phyloP scores from a whole-genome alignment of 2,113 vertebrate species.

The Nycticorax nycticorax region DNA sequence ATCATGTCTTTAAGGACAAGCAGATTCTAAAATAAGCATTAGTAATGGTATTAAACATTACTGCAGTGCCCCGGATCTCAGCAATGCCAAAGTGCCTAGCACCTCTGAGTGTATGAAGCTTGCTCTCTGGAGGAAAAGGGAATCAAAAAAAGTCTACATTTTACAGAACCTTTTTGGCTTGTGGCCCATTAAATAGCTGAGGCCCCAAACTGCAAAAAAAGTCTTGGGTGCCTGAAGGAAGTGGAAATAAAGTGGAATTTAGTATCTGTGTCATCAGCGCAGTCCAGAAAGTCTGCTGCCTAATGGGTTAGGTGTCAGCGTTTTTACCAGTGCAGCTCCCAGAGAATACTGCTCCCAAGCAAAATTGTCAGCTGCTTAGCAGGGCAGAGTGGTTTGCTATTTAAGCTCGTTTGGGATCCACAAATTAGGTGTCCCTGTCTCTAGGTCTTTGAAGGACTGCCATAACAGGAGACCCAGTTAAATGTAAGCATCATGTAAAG shows the following conservation, averaged over 20 bases:
- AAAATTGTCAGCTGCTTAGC: neutral
- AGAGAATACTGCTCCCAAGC: neutral
- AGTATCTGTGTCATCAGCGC: slow-evolving; percentile 1
- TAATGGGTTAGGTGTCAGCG: neutral
- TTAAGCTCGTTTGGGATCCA: neutral
- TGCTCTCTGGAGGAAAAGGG: neutral
- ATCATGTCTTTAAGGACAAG: slow-evolving; percentile 69
- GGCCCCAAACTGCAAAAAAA: neutral
- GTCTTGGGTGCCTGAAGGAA: slow-evolving; percentile 20
- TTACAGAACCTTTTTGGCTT: neutral
- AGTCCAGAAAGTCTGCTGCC: neutral
- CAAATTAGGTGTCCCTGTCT: neutral
- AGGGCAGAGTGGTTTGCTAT: neutral
- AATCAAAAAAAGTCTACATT: neutral
- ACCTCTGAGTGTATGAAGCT: neutral
- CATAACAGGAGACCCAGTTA: neutral
- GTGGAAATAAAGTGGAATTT: neutral
- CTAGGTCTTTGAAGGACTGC: neutral
- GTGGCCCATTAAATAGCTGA: neutral
- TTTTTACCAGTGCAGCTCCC: neutral
- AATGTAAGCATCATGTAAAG: neutral
- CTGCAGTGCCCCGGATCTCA: slow-evolving; percentile 7
- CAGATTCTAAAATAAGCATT: slow-evolving; percentile 76
- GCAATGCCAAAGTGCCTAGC: slow-evolving; percentile 31
- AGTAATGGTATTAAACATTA: slow-evolving; percentile 70